Evolutionary conservation across 2,797 vertebrate genomes (phyloP), one percentile per base, ranked within the genome.

Genomic region (Echiichthys vipera): DNA sequence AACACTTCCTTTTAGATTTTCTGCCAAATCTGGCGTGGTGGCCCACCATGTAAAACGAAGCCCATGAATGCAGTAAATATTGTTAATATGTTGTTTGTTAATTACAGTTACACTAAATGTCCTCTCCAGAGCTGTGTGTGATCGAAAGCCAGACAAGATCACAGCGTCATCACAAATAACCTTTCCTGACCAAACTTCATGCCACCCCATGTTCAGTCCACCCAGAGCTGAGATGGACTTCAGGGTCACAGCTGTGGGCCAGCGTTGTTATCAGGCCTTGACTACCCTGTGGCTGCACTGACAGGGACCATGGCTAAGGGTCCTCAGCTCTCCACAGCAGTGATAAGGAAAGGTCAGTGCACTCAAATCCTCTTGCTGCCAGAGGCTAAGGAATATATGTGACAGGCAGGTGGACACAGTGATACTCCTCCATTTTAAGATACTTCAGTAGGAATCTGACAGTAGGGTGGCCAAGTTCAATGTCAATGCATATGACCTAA

Each of bases 401-500:
- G 72, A 78, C 71, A 72, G 74, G 24, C 40, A 37, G 51, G 45
- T 14, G 37, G 51, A 66, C 51, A 39, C 27, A 68, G 7, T 49
- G 67, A 68, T 75, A 88, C 76, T 80, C 37, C 32, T 68, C 84
- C 81, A 73, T 78, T 68, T 69, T 62, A 79, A 87, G 92, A 73
- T 75, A 58, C 72, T 37, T 7, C 42, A 39, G 27, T 17, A 4
- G 22, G 12, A 14, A 54, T 55, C 39, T 37, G 36, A 68, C 24
- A 47, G 27, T 49, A 7, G 5, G 3, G 55, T 32, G 63, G 13
- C 17, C 15, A 3, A 34, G 53, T 46, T 34, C 61, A 71, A 3
- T n/a, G 20, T 66, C 65, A 30, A 11, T 2, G 2, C 95, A 95
- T 96, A 95, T 96, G 96, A 95, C 94, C 95, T 95, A 95, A 96